A percentile compares a stretch with the other conserved stretches of the same genome.
Evolutionary conservation across 2,888 invertebrate genomes (phyloP).

Genomic region (Tetragonisca angustula): DNA sequence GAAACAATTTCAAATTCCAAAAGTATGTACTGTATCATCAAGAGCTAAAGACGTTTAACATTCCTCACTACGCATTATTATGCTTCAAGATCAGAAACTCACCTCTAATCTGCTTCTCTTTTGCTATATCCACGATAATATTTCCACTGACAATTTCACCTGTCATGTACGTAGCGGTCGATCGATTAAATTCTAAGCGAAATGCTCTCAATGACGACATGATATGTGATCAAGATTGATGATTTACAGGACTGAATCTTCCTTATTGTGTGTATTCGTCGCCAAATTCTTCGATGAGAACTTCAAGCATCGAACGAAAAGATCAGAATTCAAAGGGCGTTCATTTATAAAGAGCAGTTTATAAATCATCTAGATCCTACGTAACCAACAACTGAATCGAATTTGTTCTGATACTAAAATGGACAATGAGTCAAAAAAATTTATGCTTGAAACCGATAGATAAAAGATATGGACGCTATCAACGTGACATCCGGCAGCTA

Average conservation of each 20-base stretch:
- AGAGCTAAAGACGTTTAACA: neutral
- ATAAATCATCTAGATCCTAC: neutral
- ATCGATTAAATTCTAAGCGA: conserved; percentile 58
- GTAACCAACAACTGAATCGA: neutral
- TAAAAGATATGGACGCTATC: neutral
- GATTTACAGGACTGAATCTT: neutral
- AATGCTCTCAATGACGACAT: conserved; percentile 67
- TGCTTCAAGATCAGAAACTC: conserved; percentile 8
- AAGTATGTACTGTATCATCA: neutral
- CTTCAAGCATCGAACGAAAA: neutral
- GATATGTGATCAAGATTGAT: too few species aligned
- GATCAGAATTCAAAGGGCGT: neutral
- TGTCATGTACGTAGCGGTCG: conserved; percentile 53
- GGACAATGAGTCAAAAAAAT: neutral
- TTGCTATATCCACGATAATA: conserved; percentile 52
- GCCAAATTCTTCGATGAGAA: neutral
- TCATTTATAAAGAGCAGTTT: too few species aligned
- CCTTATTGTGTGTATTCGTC: conserved; percentile 18
- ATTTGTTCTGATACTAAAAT: neutral
- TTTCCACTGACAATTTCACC: conserved; percentile 69
- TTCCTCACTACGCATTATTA: neutral
- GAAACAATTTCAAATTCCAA: neutral
- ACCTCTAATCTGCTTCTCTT: conserved; percentile 63
- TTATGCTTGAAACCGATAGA: neutral
- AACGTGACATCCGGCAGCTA: neutral